A percentile compares a stretch with the other conserved stretches of the same genome.
These are phyloP conservation scores for Augochlora pura DNA, from an alignment of 1,140 invertebrate genomes.

Conservation along the genomic window DNA sequence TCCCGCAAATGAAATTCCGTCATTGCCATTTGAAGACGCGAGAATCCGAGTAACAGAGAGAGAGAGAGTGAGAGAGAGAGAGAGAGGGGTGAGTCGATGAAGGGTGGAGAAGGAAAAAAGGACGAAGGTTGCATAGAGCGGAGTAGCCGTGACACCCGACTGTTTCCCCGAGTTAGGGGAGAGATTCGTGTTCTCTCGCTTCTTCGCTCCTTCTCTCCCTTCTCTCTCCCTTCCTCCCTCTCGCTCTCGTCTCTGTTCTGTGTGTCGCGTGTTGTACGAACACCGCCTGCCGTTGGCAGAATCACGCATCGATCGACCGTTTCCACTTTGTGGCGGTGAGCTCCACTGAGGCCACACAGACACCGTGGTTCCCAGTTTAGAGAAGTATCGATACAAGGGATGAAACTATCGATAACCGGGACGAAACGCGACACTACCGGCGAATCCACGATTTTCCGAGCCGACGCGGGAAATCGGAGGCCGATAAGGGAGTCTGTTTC, in stretches of 20 bases:
- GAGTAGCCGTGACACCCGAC: conserved; percentile 20
- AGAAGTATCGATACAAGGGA: neutral
- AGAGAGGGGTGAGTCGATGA: no score
- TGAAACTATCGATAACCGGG: conserved; percentile 16
- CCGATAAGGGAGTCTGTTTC: neutral
- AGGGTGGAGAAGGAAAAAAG: neutral
- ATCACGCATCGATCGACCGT: conserved; percentile 54
- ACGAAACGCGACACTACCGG: neutral
- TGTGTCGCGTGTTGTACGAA: neutral
- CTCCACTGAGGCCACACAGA: conserved; percentile 1
- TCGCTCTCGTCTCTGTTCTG: neutral
- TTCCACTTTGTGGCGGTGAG: conserved; percentile 25
- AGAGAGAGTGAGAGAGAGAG: no score
- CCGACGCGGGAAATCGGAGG: neutral
- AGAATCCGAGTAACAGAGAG: neutral
- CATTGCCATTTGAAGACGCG: conserved; percentile 2
- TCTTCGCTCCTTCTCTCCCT: neutral
- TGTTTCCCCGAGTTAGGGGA: conserved; percentile 4
- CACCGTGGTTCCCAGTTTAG: conserved; percentile 1
- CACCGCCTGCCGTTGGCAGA: conserved; percentile 21
- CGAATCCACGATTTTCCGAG: neutral
- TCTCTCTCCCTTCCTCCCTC: neutral
- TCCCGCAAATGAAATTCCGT: neutral
- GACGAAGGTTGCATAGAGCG: neutral
- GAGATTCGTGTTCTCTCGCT: neutral